A percentile compares a stretch with the other conserved stretches of the same genome.
phyloP scores from a whole-genome alignment of 2,113 vertebrate species.

The Pygoscelis adeliae region DNA sequence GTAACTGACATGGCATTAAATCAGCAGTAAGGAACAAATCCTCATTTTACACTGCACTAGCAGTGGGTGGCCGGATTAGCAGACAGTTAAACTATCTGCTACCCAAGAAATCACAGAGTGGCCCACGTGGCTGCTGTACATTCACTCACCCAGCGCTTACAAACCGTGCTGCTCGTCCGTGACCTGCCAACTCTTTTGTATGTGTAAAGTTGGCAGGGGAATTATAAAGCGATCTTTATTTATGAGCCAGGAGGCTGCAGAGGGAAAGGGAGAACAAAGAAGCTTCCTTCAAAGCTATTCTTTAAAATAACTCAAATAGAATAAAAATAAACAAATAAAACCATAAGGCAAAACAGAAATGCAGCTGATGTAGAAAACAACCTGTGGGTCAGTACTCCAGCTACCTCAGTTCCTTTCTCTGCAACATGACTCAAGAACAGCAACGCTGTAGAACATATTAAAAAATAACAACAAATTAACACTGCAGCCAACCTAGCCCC shows the following conservation, averaged over 20 bases:
- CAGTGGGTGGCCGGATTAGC: background rate
- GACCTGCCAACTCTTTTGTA: background rate
- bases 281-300: background rate
- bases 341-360: background rate
- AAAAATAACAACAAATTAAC: background rate
- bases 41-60: background rate
- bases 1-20: background rate
- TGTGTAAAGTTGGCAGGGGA: background rate
- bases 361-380: background rate
- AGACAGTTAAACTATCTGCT: background rate
- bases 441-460: background rate
- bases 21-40: background rate
- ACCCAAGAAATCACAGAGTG: background rate
- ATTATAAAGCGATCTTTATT: background rate
- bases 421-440: background rate
- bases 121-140: background rate
- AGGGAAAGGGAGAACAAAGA: background rate
- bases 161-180: background rate
- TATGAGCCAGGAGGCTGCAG: background rate
- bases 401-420: background rate
- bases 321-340: background rate
- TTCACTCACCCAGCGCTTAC: background rate
- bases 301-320: background rate
- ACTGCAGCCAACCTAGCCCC: background rate
- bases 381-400: background rate